Conservation (phyloP, 2,888 invertebrate genomes). For the Gymnosoma rotundatum region DNA sequence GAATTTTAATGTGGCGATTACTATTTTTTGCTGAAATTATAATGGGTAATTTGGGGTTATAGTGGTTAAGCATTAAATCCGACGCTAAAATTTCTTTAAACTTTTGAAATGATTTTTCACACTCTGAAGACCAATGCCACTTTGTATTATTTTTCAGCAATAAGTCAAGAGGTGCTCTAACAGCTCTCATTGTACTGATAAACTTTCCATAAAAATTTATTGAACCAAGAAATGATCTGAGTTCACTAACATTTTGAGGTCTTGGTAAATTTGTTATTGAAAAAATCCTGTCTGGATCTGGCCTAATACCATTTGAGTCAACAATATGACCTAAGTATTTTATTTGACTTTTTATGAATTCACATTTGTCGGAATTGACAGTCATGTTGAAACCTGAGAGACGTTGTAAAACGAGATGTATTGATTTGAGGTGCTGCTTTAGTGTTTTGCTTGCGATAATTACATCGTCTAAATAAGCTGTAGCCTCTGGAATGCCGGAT, state of each 20-base stretch:
- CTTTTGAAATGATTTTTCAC: no score
- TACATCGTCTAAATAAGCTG: constrained; percentile 67
- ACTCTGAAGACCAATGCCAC: constrained; percentile 57
- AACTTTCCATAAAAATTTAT: constrained; percentile 68
- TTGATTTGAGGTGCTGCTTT: constrained; percentile 52
- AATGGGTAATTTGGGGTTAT: no score
- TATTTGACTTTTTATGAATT: constrained; percentile 42
- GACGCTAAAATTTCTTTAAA: no score
- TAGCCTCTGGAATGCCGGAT: constrained; percentile 50
- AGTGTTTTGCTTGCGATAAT: constrained; percentile 56
- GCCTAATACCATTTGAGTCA: constrained; percentile 40
- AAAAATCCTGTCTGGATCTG: constrained; percentile 47
- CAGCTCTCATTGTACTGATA: constrained; percentile 38
- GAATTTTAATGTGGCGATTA: no score
- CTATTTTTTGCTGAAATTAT: no score
- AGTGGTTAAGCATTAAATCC: no score
- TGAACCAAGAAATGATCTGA: constrained; percentile 58
- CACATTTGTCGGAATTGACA: constrained; percentile 60
- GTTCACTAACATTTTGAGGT: constrained; percentile 35
- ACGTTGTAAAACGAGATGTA: constrained; percentile 4
- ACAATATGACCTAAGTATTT: constrained; percentile 50
- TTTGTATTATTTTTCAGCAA: constrained; percentile 47
- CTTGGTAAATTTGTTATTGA: constrained; percentile 50
- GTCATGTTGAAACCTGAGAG: constrained; percentile 46
- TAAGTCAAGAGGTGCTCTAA: constrained; percentile 57